phyloP scores from a whole-genome alignment of 37 sponge, comb jelly and placozoan species.

The Petrosia ficiformis region DNA sequence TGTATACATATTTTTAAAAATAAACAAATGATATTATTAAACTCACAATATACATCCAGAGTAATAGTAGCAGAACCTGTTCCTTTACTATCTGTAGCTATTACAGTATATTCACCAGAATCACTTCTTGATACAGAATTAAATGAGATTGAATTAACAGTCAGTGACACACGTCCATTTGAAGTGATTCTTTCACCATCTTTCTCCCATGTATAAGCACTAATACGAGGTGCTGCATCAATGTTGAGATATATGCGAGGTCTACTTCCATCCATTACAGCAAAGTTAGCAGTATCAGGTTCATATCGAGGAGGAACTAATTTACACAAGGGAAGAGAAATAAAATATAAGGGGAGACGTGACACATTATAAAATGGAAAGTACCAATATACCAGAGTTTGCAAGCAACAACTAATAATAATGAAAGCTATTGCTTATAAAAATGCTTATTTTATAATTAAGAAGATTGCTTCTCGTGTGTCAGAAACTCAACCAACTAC shows the following conservation, averaged over 20 bases:
- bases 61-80: neutral
- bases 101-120: neutral
- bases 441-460: no score
- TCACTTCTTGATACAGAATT: neutral
- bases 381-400: no score
- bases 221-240: neutral
- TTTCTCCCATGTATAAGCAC: neutral
- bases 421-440: no score
- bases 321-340: neutral
- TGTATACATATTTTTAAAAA: no score
- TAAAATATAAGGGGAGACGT: no score
- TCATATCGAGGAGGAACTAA: constrained; percentile 7
- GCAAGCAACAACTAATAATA: no score
- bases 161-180: neutral
- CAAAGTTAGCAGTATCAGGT: neutral
- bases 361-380: no score
- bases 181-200: neutral
- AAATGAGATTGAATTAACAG: neutral
- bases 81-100: neutral
- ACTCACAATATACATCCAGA: constrained; percentile 8
- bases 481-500: no score
- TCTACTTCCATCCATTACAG: neutral
- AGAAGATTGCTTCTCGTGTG: no score
- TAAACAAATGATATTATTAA: neutral
- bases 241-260: neutral